Conservation (phyloP, 2,888 invertebrate species). For the Euproctis similis region DNA sequence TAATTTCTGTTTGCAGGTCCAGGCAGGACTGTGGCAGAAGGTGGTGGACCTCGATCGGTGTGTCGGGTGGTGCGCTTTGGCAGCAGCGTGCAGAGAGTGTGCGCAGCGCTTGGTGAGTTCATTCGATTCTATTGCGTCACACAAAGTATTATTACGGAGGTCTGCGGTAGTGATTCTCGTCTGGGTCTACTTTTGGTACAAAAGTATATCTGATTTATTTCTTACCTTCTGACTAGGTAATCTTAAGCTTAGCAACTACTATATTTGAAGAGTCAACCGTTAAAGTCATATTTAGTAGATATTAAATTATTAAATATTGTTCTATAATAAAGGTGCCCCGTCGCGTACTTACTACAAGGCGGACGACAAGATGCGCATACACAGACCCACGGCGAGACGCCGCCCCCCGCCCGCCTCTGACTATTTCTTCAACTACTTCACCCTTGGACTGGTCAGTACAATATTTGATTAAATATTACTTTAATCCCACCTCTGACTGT, state of each 20-base stretch:
- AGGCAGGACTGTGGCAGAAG: slow-evolving; percentile 77
- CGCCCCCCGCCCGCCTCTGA: slow-evolving; percentile 90
- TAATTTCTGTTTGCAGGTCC: slow-evolving; percentile 53
- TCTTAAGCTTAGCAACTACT: neutral
- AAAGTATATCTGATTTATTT: no score
- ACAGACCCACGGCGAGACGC: slow-evolving; percentile 87
- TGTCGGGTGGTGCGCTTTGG: slow-evolving; percentile 87
- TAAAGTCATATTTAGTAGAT: neutral
- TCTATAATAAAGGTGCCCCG: slow-evolving; percentile 79
- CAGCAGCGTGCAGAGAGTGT: slow-evolving; percentile 91
- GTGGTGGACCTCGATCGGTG: slow-evolving; percentile 62
- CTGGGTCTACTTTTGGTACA: no score
- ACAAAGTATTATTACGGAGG: no score
- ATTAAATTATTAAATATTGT: no score
- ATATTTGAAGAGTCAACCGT: neutral
- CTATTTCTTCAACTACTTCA: slow-evolving; percentile 99
- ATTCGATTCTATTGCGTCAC: no score
- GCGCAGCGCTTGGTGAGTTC: slow-evolving; percentile 82
- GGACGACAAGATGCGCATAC: slow-evolving; percentile 99
- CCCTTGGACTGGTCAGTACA: slow-evolving; percentile 92
- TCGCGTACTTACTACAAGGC: slow-evolving; percentile 96
- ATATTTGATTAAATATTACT: no score
- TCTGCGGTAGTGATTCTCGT: no score
- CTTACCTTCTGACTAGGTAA: no score
- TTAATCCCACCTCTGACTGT: no score